phyloP scores from a whole-genome alignment of 2,797 vertebrate genomes.

The Alosa sapidissima region DNA sequence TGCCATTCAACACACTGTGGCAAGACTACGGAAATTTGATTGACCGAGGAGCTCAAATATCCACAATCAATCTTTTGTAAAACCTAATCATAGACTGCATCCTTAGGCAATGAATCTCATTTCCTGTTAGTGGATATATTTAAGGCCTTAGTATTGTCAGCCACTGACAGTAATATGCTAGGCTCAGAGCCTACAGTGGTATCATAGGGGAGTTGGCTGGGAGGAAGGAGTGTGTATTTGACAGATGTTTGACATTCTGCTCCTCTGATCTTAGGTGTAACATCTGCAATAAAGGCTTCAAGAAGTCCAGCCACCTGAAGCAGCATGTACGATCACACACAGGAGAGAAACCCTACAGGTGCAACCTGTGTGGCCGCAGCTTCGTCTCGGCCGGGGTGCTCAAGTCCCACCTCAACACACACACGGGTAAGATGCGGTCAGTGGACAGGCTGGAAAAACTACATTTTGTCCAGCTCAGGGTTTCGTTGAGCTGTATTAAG shows the following conservation, averaged over 20 bases:
- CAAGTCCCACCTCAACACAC: conserved; percentile 94
- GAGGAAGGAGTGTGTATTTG: not conserved
- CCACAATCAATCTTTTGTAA: too few species aligned
- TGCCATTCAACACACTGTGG: too few species aligned
- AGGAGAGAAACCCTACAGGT: conserved; percentile 94
- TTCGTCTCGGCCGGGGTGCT: conserved; percentile 96
- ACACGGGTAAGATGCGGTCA: not conserved
- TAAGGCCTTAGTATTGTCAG: not conserved
- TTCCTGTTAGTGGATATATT: not conserved
- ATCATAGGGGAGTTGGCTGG: too few species aligned
- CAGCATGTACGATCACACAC: conserved; percentile 97
- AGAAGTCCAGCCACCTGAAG: conserved; percentile 98
- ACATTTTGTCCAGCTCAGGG: not conserved
- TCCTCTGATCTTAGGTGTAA: conserved; percentile 72
- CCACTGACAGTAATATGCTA: not conserved
- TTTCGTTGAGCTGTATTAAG: too few species aligned
- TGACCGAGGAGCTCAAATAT: too few species aligned
- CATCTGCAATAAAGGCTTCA: conserved; percentile 94
- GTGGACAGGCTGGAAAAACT: not conserved
- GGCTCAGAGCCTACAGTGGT: not conserved
- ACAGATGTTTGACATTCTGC: not conserved
- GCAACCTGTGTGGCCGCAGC: conserved; percentile 88
- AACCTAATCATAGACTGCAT: not conserved
- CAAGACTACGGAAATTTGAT: too few species aligned
- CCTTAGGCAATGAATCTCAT: not conserved